phyloP scores from a whole-genome alignment of 2,888 invertebrate species.

The Tubulanus polymorphus region DNA sequence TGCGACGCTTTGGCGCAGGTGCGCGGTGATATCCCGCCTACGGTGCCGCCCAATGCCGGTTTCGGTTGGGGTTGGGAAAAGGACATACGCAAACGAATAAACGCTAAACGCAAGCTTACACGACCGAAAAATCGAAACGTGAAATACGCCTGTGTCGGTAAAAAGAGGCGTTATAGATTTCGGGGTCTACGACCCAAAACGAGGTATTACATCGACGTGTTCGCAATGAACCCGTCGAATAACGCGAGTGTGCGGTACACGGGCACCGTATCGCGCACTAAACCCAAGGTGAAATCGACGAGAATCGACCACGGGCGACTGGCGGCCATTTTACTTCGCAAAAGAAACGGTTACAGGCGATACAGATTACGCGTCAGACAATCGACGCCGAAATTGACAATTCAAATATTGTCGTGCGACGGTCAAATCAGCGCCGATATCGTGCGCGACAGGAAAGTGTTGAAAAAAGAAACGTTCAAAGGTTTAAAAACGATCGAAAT shows the following conservation, averaged over 20 bases:
- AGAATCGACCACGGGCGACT: slow-evolving; percentile 29
- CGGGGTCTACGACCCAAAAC: slow-evolving; percentile 55
- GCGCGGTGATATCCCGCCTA: slow-evolving; percentile 44
- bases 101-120: slow-evolving; percentile 19
- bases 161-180: slow-evolving; percentile 57
- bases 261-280: slow-evolving; percentile 37
- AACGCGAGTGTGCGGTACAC: slow-evolving; percentile 58
- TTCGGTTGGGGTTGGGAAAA: slow-evolving; percentile 44
- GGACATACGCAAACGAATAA: slow-evolving; percentile 19
- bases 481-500: background rate
- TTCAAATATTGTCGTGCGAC: slow-evolving; percentile 9
- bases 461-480: slow-evolving; percentile 1
- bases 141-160: slow-evolving; percentile 56
- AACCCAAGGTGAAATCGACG: slow-evolving; percentile 14
- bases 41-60: slow-evolving; percentile 32
- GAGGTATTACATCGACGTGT: slow-evolving; percentile 59
- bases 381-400: slow-evolving; percentile 12
- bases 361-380: slow-evolving; percentile 24
- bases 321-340: slow-evolving; percentile 25
- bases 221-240: slow-evolving; percentile 57
- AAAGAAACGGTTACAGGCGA: slow-evolving; percentile 15
- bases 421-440: slow-evolving; percentile 6
- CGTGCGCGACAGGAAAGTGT: background rate
- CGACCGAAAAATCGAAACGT: slow-evolving; percentile 36
- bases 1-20: slow-evolving; percentile 56